Conservation (phyloP, 2,797 vertebrate species). For the Eremophila alpestris region DNA sequence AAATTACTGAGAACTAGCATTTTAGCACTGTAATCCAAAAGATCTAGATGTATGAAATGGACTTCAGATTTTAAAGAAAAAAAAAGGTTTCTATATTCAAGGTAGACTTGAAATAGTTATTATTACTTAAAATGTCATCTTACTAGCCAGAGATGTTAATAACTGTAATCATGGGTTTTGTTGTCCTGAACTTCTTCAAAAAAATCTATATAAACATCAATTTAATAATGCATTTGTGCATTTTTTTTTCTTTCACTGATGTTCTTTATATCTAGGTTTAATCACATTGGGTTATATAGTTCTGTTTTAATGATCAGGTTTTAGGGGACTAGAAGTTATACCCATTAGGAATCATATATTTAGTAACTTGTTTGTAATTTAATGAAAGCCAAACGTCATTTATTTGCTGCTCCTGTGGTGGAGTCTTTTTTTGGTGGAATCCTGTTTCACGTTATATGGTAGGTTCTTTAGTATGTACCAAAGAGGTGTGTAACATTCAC, state of each 20-base stretch:
- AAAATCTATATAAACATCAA: background rate
- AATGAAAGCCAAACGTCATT: background rate
- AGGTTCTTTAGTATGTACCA: background rate
- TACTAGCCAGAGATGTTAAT: background rate
- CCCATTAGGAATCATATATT: background rate
- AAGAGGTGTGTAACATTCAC: background rate
- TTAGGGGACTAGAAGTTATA: background rate
- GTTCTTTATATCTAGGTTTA: background rate
- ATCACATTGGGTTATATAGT: background rate
- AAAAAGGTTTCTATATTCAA: background rate
- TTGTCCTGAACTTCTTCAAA: background rate
- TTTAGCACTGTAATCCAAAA: background rate
- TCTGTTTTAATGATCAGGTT: background rate
- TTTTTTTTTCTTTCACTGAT: background rate
- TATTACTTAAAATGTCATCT: background rate
- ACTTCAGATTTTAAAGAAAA: conserved; percentile 1
- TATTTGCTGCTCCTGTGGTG: background rate
- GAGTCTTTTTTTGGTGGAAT: background rate
- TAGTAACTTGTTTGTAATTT: background rate
- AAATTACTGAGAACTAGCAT: background rate
- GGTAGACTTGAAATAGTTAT: background rate
- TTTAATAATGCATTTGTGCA: background rate
- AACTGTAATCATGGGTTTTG: background rate
- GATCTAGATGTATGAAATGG: background rate
- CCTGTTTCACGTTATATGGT: background rate